Conservation (phyloP, 2,797 vertebrate species). For the Oryzias sinensis region DNA sequence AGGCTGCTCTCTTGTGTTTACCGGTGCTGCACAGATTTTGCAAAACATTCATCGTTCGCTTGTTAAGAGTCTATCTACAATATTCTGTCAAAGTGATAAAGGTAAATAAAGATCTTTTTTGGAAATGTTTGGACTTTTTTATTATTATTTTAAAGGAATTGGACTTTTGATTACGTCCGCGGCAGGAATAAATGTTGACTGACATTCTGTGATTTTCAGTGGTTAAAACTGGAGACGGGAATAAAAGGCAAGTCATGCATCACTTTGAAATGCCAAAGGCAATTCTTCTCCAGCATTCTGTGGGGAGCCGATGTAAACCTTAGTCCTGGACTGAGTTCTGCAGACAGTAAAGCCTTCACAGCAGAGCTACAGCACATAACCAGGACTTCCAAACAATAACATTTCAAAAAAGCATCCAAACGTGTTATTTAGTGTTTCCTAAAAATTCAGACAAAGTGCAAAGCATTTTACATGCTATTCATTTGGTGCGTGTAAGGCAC, state of each 20-base stretch:
- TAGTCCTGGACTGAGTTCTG: conserved; percentile 32
- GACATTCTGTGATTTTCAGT: conserved; percentile 51
- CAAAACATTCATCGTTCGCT: no score
- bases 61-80: no score
- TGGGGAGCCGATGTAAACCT: conserved; percentile 36
- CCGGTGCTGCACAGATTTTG: no score
- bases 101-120: conserved; percentile 13
- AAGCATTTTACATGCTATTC: not conserved
- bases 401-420: conserved; percentile 23
- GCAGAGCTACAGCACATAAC: conserved; percentile 44
- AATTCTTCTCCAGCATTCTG: conserved; percentile 46
- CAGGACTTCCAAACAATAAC: conserved; percentile 37
- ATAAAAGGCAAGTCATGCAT: conserved; percentile 57
- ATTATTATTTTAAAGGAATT: conserved; percentile 32
- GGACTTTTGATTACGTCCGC: conserved; percentile 42
- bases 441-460: not conserved
- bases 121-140: conserved; percentile 39
- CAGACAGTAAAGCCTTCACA: conserved; percentile 42
- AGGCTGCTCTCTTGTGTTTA: no score
- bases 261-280: conserved; percentile 60
- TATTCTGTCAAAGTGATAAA: no score
- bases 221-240: conserved; percentile 54
- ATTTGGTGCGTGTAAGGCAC: conserved; percentile 4
- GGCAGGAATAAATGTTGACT: conserved; percentile 44
- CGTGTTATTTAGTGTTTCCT: conserved; percentile 16